Evolutionary conservation across 2,113 vertebrate species (phyloP), one percentile per base, ranked within the genome.

Genomic region (Suricata suricatta): DNA sequence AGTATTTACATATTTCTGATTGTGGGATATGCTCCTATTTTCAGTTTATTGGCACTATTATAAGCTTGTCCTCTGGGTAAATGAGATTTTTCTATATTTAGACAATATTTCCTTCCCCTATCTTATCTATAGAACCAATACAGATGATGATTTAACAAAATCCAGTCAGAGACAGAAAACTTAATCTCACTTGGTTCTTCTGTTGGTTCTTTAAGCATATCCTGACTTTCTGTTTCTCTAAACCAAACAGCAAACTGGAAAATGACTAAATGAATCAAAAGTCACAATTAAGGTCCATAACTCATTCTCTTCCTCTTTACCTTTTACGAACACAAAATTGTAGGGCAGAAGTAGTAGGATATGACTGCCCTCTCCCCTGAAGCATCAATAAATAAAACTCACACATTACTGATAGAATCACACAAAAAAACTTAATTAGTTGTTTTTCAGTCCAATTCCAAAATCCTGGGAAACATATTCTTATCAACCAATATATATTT

Each of bases 111-210:
- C 41, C 74, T 66, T 81, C 57, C 35, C 44, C 8, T 77, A 3
- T 87, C 15, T 87, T 93, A 69, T 44, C 66, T 90, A 44, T 16
- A 44, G 10, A 90, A 63, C 6, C 27, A 63, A 60, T 16, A 93
- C 27, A 82, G n/a, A 91, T 69, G 38, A 81, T 76, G 9, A 74
- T 14, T 60, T 93, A 85, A 76, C 25, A 85, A 97, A 86, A 93
- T 12, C 29, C 7, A 85, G 44, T 23, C 5, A 82, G 47, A 63
- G 52, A 66, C n/a, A 69, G 41, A 76, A 2, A 93, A 82, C 3
- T 76, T 23, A 86, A 68, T 76, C 66, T 68, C 47, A 76, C 33
- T 27, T 91, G 50, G 31, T 60, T 41, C 52, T 54, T 54, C 15
- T 54, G 52, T 15, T 17, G 52, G 12, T 54, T 93, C 17, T 92